Percentiles rank a stretch among this genome's conserved stretches.
Evolutionary conservation across 2,113 vertebrate species (phyloP).

Genomic region (Burhinus oedicnemus): DNA sequence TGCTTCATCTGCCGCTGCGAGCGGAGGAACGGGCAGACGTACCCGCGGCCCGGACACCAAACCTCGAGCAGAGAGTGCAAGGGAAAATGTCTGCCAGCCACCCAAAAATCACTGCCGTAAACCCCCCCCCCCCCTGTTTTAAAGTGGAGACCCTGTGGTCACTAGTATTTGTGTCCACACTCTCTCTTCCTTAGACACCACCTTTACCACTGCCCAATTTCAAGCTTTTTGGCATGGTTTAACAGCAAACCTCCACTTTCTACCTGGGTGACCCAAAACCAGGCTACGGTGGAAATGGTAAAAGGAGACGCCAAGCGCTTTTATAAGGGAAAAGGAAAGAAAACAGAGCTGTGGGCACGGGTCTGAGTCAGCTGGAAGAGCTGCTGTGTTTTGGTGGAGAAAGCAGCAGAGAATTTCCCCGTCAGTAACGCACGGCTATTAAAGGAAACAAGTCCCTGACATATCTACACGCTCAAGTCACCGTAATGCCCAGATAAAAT

Average conservation of each 20-base stretch:
- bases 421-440: not conserved
- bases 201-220: not conserved
- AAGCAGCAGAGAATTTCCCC: not conserved
- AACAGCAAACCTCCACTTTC: not conserved
- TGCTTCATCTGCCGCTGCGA: fast-evolving
- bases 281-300: fast-evolving
- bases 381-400: not conserved
- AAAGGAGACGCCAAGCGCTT: not conserved
- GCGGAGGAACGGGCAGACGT: not conserved
- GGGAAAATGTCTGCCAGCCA: too few relatives aligned
- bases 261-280: not conserved
- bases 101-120: not conserved
- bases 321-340: not conserved
- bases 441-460: not conserved
- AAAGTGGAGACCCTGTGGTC: not conserved
- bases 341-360: not conserved
- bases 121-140: fast-evolving
- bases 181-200: fast-evolving
- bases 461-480: not conserved
- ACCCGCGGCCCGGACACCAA: too few relatives aligned
- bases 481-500: not conserved
- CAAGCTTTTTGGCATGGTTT: not conserved
- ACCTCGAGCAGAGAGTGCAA: not conserved
- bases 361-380: not conserved
- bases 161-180: fast-evolving